Conservation (phyloP, 2,888 invertebrate genomes). For the Acleris cristana region DNA sequence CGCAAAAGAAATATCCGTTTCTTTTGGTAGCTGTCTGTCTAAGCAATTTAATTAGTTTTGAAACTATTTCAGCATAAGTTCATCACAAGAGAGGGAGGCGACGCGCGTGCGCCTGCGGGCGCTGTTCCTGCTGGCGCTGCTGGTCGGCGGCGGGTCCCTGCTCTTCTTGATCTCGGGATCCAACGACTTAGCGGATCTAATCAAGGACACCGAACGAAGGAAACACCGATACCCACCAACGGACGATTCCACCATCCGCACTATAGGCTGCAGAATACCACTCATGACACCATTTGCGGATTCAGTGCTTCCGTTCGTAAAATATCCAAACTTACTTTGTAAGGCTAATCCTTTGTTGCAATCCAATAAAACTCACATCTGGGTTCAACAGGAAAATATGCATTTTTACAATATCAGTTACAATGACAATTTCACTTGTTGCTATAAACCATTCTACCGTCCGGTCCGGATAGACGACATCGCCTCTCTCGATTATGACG, state of each 20-base stretch:
- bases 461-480: slow-evolving; percentile 63
- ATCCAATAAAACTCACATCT: slow-evolving; percentile 82
- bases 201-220: slow-evolving; percentile 44
- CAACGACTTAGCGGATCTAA: slow-evolving; percentile 23
- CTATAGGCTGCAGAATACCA: slow-evolving; percentile 85
- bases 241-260: slow-evolving; percentile 66
- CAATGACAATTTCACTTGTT: slow-evolving; percentile 73
- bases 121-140: slow-evolving; percentile 4
- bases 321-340: slow-evolving; percentile 72
- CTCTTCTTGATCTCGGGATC: slow-evolving; percentile 4
- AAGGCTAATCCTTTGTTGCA: slow-evolving; percentile 71
- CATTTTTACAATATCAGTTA: slow-evolving; percentile 73
- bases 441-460: slow-evolving; percentile 82
- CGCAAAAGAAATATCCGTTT: too few species aligned
- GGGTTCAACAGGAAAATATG: too few species aligned
- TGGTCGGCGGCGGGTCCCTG: background rate
- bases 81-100: background rate
- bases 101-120: background rate
- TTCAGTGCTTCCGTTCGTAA: slow-evolving; percentile 72
- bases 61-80: slow-evolving; percentile 1
- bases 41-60: too few species aligned
- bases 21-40: too few species aligned
- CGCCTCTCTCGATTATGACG: slow-evolving; percentile 58
- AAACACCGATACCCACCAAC: background rate
- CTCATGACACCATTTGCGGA: slow-evolving; percentile 82